A percentile compares a stretch with the other conserved stretches of the same genome.
phyloP scores from a whole-genome alignment of 2,797 vertebrate genomes.

The Dipus sagitta region DNA sequence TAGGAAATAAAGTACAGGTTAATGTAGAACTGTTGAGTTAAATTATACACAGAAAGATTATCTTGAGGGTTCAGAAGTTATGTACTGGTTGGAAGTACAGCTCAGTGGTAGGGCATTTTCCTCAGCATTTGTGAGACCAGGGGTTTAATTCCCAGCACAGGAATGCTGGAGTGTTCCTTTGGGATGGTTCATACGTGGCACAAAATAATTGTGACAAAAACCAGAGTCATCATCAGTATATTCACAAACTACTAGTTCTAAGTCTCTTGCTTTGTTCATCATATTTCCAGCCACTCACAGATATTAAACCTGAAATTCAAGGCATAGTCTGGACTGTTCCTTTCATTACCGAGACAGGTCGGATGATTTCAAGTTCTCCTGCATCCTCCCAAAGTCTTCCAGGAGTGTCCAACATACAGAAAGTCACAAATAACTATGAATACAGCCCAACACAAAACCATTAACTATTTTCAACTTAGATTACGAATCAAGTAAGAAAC shows the following conservation, averaged over 20 bases:
- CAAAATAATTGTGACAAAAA: not conserved
- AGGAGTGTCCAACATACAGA: too few relatives aligned
- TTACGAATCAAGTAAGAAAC: too few relatives aligned
- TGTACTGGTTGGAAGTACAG: not conserved
- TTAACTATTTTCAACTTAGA: too few relatives aligned
- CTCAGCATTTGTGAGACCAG: not conserved
- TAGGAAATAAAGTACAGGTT: not conserved
- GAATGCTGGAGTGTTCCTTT: not conserved
- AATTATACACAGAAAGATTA: not conserved
- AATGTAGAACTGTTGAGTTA: not conserved
- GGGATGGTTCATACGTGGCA: not conserved
- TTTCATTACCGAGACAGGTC: not conserved
- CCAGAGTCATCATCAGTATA: not conserved
- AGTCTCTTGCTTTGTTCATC: not conserved
- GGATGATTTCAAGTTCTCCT: not conserved
- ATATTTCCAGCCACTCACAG: not conserved
- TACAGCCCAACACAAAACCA: too few relatives aligned
- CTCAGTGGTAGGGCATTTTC: not conserved
- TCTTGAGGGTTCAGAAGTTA: conserved; percentile 47
- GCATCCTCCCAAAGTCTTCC: not conserved
- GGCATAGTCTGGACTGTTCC: not conserved
- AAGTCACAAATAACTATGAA: too few relatives aligned
- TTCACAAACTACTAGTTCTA: not conserved
- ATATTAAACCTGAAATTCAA: not conserved
- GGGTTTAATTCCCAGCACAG: not conserved